These are phyloP conservation scores for Drosophila niveifrons DNA, from an alignment of 2,888 invertebrate genomes.

Conservation along the genomic window DNA sequence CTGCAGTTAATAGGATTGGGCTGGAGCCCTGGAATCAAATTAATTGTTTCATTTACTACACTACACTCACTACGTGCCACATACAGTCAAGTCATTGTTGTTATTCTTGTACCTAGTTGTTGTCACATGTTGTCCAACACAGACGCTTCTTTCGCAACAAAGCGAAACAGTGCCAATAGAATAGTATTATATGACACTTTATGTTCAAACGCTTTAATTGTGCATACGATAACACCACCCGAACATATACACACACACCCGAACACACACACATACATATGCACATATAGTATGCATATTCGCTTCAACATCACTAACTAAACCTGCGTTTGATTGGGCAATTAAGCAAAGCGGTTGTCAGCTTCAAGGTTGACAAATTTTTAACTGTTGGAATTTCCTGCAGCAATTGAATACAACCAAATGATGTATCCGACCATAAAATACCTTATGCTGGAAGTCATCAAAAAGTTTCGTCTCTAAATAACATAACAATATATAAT, in stretches of 20 bases:
- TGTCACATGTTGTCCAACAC: background rate
- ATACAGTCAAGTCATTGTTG: slow-evolving; percentile 43
- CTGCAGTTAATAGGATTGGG: slow-evolving; percentile 70
- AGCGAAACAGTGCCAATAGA: slow-evolving; percentile 2
- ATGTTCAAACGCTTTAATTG: background rate
- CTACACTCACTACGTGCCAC: slow-evolving; percentile 28
- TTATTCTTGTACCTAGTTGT: slow-evolving; percentile 29
- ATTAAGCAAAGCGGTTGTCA: slow-evolving; percentile 65
- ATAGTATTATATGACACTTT: slow-evolving; percentile 7
- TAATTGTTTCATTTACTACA: slow-evolving; percentile 77
- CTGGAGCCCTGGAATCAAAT: slow-evolving; percentile 68
- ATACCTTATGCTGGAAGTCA: too few relatives aligned
- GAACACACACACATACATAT: too few relatives aligned
- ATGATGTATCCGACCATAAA: too few relatives aligned
- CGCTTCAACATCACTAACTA: slow-evolving; percentile 13
- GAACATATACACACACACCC: too few relatives aligned
- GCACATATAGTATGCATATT: background rate
- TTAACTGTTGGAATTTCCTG: background rate
- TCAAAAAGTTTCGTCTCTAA: too few relatives aligned
- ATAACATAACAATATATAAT: too few relatives aligned
- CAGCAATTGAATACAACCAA: background rate
- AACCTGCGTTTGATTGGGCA: slow-evolving; percentile 61
- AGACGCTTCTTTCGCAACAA: background rate
- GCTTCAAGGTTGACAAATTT: slow-evolving; percentile 12
- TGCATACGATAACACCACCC: background rate